Evolutionary conservation across 1,140 invertebrate genomes (phyloP).

Genomic region (Macrotrachela quadricornifera): DNA sequence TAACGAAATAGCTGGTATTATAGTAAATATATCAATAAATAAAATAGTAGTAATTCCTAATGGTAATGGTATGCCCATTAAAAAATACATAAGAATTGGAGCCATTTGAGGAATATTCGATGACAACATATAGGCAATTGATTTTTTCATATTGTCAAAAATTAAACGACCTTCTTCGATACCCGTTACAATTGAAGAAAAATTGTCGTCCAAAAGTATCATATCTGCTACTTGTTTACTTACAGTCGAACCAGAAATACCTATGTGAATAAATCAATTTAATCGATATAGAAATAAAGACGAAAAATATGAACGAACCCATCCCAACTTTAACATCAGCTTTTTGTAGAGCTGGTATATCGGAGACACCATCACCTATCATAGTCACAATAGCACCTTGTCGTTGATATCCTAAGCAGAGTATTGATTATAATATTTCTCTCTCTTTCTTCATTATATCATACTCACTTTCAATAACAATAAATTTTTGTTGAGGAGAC

Average conservation of each 20-base stretch:
- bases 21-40: slow-evolving; percentile 20
- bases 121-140: slow-evolving; percentile 40
- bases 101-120: slow-evolving; percentile 41
- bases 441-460: no score
- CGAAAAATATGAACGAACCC: not conserved
- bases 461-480: slow-evolving; percentile 13
- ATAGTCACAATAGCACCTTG: slow-evolving; percentile 52
- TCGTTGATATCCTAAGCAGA: slow-evolving; percentile 37
- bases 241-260: slow-evolving; percentile 85
- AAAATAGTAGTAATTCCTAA: slow-evolving; percentile 17
- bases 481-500: slow-evolving; percentile 14
- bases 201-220: slow-evolving; percentile 94
- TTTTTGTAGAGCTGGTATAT: slow-evolving; percentile 55
- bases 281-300: not conserved
- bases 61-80: slow-evolving; percentile 16
- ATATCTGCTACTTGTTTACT: slow-evolving; percentile 98
- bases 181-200: slow-evolving; percentile 62
- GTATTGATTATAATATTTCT: no score
- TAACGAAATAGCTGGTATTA: slow-evolving; percentile 17
- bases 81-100: slow-evolving; percentile 17
- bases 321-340: slow-evolving; percentile 42
- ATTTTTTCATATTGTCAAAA: slow-evolving; percentile 39
- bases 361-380: slow-evolving; percentile 61
- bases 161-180: slow-evolving; percentile 12
- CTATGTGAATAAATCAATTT: no score